Base-by-base conservation (phyloP, 2,888 invertebrate genomes). In the Spodoptera littoralis region DNA sequence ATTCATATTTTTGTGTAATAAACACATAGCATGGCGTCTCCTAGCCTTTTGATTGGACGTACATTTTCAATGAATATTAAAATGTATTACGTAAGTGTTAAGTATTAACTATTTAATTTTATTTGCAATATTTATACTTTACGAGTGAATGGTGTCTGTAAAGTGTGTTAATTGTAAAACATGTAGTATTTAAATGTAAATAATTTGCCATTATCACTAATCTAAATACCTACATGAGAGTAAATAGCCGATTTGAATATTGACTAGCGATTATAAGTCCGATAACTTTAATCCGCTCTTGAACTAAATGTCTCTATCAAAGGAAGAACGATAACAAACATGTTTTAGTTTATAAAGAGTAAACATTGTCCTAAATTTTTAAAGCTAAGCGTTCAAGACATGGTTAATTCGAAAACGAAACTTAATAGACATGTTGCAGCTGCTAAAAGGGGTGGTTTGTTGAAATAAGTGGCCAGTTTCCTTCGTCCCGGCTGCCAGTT, bases 391-490 rank as follows among this genome's bases (percentile, higher is more conserved):
- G 54, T 46, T 48, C 44, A 43, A 70, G 80, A 74, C 73, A 77
- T 75, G 59, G 69, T 64, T 76, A 74, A 79, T 77, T 66, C 58
- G 65, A 79, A 77, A 76, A 79, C 73, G 63, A 77, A 82, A 77
- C 82, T 79, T 85, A 84, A 81, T 81, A 77, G 77, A 75, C 79
- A 76, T 82, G 82, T 79, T 82, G 80, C 77, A 79, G 78, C 81
- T 76, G 82, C 76, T 83, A 81, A 82, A 83, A 76, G 77, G 80
- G 84, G 81, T 77, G 80, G 88, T 87, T 87, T 87, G 86, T 86
- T 85, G 84, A 87, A 87, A 88, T 89, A 88, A 89, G 86, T 86
- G 82, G 84, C 83, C 78, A 82, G 85, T 87, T 86, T 79, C 73
- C 81, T 74, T 65, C 77, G 77, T 80, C 82, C 77, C 76, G 73